A percentile compares a stretch with the other conserved stretches of the same genome.
Evolutionary conservation across 1,140 invertebrate genomes (phyloP).

Genomic region (Ceratosolen fusciceps): DNA sequence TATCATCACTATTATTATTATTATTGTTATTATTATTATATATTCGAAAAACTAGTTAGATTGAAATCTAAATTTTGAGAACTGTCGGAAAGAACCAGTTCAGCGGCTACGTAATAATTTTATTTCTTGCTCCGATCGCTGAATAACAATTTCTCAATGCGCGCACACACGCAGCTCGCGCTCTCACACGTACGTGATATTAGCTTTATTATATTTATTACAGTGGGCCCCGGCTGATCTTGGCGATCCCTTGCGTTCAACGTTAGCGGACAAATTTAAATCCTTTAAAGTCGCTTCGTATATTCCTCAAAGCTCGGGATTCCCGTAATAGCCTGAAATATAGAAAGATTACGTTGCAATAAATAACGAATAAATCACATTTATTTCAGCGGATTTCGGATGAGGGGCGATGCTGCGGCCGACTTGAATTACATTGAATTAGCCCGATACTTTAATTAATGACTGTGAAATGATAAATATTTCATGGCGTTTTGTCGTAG

Average conservation of each 20-base stretch:
- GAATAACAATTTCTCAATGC: neutral
- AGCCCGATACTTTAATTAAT: slow-evolving; percentile 7
- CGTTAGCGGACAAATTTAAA: neutral
- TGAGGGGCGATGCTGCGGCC: neutral
- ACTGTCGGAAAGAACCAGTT: neutral
- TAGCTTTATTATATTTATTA: neutral
- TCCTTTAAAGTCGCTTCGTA: neutral
- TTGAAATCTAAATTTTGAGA: neutral
- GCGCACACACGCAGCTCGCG: neutral
- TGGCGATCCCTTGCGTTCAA: neutral
- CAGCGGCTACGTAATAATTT: neutral
- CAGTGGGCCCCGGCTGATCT: neutral
- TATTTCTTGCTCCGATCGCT: neutral
- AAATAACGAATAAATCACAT: slow-evolving; percentile 7
- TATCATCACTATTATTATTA: no score
- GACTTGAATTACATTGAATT: neutral
- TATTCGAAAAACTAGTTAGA: neutral
- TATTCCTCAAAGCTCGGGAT: neutral
- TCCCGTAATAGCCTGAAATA: neutral
- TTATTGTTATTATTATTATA: no score
- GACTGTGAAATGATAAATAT: slow-evolving; percentile 6
- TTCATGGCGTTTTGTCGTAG: no score
- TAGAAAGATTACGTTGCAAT: neutral
- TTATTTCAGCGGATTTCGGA: neutral
- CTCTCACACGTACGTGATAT: neutral